phyloP scores from a whole-genome alignment of 2,888 invertebrate genomes.

The Stenolophus ochropezus region DNA sequence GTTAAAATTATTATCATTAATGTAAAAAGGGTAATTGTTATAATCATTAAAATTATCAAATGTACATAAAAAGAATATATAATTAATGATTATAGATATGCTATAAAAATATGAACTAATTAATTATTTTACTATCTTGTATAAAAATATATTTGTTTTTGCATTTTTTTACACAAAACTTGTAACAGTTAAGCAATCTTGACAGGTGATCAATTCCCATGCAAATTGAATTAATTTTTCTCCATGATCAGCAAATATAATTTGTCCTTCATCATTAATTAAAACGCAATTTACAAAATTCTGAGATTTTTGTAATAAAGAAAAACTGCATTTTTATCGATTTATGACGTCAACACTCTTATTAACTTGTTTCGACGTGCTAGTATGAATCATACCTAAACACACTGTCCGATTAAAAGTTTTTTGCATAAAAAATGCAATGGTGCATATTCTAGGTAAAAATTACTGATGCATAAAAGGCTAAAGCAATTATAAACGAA shows the following conservation, averaged over 20 bases:
- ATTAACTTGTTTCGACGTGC: constrained; percentile 41
- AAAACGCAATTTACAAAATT: neutral
- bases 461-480: constrained; percentile 5
- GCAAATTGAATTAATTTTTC: neutral
- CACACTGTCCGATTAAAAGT: constrained; percentile 10
- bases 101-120: neutral
- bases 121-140: neutral
- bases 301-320: neutral
- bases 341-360: constrained; percentile 39
- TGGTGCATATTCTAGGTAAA: constrained; percentile 4
- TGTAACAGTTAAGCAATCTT: neutral
- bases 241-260: neutral
- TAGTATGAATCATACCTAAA: constrained; percentile 47
- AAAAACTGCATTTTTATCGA: constrained; percentile 45
- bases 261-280: neutral
- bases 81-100: constrained; percentile 4
- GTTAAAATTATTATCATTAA: neutral
- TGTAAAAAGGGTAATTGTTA: neutral
- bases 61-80: neutral
- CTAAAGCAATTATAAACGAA: constrained; percentile 9
- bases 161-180: neutral
- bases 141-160: neutral
- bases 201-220: constrained; percentile 2
- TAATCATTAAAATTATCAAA: neutral
- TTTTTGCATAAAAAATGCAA: constrained; percentile 37